Conservation (phyloP, 2,797 vertebrate species). For the Margarornis squamiger region DNA sequence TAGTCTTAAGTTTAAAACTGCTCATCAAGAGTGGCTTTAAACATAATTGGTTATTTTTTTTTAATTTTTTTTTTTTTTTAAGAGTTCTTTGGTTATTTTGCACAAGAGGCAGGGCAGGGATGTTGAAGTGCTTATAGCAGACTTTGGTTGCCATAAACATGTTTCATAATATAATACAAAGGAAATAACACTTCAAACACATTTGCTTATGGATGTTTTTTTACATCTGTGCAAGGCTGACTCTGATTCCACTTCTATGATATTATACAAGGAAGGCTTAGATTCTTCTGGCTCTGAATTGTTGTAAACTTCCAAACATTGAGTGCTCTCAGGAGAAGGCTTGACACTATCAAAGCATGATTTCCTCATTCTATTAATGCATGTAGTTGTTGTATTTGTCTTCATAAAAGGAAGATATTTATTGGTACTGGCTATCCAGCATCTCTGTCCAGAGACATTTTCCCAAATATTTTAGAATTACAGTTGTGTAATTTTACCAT, state of each 20-base stretch:
- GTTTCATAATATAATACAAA: neutral
- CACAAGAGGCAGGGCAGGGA: neutral
- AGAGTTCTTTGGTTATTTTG: neutral
- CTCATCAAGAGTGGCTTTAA: neutral
- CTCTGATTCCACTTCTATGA: neutral
- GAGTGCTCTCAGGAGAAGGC: no score
- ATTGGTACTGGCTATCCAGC: no score
- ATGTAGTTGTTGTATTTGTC: no score
- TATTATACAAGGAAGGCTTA: neutral
- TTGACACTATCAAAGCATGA: no score
- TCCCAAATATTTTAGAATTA: no score
- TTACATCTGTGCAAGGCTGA: neutral
- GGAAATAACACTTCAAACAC: neutral
- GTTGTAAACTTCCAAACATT: no score
- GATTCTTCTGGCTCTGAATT: neutral
- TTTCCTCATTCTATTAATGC: no score
- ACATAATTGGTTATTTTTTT: neutral
- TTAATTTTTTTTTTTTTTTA: neutral
- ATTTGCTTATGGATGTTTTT: neutral
- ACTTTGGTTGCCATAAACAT: neutral
- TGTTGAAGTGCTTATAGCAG: neutral
- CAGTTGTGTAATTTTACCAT: no score
- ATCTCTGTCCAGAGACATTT: no score
- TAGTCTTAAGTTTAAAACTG: neutral
- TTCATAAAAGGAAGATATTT: no score